Conservation (phyloP, 2,888 invertebrate genomes). For the Drosophila pseudotakahashii region DNA sequence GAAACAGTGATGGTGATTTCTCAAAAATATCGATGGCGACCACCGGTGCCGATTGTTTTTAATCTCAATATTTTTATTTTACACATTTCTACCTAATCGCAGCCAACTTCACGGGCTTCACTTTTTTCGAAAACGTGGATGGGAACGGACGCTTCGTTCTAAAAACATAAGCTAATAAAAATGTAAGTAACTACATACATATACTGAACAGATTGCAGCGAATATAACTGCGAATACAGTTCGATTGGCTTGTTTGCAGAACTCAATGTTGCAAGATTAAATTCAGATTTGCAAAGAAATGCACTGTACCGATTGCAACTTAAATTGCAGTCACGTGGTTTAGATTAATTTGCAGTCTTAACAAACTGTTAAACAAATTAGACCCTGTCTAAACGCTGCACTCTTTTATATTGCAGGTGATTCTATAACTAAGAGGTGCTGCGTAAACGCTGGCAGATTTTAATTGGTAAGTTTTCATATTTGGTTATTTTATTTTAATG, state of each 20-base stretch:
- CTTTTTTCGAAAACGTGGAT: conserved; percentile 23
- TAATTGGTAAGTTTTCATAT: conserved; percentile 49
- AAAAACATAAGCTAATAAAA: neutral
- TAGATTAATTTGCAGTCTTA: conserved; percentile 9
- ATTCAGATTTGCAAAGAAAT: conserved; percentile 4
- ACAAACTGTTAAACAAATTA: conserved; percentile 3
- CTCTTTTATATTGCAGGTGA: conserved; percentile 53
- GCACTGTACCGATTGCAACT: conserved; percentile 6
- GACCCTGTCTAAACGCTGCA: neutral
- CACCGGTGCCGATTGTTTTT: no score
- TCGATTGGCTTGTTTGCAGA: conserved; percentile 59
- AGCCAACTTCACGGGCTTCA: conserved; percentile 14
- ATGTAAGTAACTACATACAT: conserved; percentile 51
- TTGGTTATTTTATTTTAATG: no score
- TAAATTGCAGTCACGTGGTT: conserved; percentile 51
- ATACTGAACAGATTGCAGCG: conserved; percentile 50
- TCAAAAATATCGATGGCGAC: no score
- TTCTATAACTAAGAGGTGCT: neutral
- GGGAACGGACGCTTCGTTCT: neutral
- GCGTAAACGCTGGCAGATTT: conserved; percentile 1
- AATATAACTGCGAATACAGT: conserved; percentile 75
- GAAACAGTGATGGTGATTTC: no score
- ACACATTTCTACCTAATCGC: neutral
- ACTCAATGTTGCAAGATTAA: conserved; percentile 77
- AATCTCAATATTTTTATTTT: no score